Conservation (phyloP, 2,888 invertebrate species). For the Ditylenchus weischeri region DNA sequence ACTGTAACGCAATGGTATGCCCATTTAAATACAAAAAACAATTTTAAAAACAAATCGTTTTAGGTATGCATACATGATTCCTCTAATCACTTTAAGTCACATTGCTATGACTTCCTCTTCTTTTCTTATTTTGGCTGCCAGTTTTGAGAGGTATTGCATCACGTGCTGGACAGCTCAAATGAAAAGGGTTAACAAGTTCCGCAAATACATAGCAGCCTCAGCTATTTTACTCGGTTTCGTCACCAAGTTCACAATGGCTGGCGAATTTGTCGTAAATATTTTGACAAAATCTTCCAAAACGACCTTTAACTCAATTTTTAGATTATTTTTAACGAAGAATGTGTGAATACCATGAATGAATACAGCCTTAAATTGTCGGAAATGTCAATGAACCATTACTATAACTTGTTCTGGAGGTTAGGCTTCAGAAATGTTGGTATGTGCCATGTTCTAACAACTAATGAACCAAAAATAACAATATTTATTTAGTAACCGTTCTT, state of each 20-base stretch:
- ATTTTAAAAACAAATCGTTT: too few relatives aligned
- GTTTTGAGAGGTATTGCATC: slow-evolving; percentile 48
- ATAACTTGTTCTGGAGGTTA: slow-evolving; percentile 40
- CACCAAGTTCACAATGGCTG: slow-evolving; percentile 44
- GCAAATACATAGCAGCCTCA: slow-evolving; percentile 40
- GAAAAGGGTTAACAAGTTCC: slow-evolving; percentile 35
- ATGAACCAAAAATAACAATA: too few relatives aligned
- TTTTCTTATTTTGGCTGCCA: slow-evolving; percentile 53
- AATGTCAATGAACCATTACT: slow-evolving; percentile 39
- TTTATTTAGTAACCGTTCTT: slow-evolving; percentile 41
- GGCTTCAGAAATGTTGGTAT: slow-evolving; percentile 30
- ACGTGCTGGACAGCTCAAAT: slow-evolving; percentile 34
- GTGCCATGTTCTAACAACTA: not conserved
- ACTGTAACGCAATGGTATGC: too few relatives aligned
- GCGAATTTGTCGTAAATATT: slow-evolving; percentile 40
- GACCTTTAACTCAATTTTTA: slow-evolving; percentile 22
- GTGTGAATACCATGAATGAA: slow-evolving; percentile 49
- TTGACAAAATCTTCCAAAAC: not conserved
- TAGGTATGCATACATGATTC: slow-evolving; percentile 55
- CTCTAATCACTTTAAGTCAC: slow-evolving; percentile 54
- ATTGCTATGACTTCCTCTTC: slow-evolving; percentile 55
- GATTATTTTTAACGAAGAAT: slow-evolving; percentile 36
- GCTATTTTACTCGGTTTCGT: slow-evolving; percentile 46
- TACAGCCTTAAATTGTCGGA: slow-evolving; percentile 38
- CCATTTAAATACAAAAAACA: too few relatives aligned